These are phyloP conservation scores for Adelosebastes latens DNA, from an alignment of 2,797 vertebrate species.

Conservation along the genomic window DNA sequence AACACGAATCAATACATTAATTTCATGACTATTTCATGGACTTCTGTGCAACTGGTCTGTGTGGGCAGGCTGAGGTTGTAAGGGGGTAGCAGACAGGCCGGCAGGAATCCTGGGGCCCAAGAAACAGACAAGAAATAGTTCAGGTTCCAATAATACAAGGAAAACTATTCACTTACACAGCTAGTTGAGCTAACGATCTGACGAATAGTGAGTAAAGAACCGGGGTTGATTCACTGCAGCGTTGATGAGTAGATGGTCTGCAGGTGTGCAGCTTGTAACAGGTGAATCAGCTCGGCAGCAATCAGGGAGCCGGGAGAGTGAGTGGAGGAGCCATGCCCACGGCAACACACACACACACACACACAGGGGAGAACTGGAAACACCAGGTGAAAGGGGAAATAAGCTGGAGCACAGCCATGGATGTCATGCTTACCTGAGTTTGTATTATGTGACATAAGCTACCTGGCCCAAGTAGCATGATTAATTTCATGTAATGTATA, in stretches of 20 bases:
- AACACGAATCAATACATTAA: too few relatives aligned
- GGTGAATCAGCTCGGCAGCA: neutral
- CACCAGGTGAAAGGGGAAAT: neutral
- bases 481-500: neutral
- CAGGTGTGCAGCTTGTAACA: neutral
- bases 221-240: neutral
- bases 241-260: neutral
- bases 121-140: neutral
- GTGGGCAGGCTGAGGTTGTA: neutral
- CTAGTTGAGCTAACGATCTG: neutral
- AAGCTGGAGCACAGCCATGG: neutral
- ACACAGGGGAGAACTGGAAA: too few relatives aligned
- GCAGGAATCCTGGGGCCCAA: neutral
- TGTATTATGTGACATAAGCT: neutral
- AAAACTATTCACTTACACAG: neutral
- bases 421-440: neutral
- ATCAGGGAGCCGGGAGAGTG: neutral
- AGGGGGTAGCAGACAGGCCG: accelerated
- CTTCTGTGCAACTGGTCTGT: too few relatives aligned
- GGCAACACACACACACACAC: too few relatives aligned
- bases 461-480: neutral
- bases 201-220: neutral
- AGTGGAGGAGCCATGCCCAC: neutral
- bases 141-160: neutral
- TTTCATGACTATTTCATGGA: too few relatives aligned